Percentiles rank a stretch among this genome's conserved stretches.
Evolutionary conservation across 2,797 vertebrate species (phyloP).

Genomic region (Setipinna tenuifilis): DNA sequence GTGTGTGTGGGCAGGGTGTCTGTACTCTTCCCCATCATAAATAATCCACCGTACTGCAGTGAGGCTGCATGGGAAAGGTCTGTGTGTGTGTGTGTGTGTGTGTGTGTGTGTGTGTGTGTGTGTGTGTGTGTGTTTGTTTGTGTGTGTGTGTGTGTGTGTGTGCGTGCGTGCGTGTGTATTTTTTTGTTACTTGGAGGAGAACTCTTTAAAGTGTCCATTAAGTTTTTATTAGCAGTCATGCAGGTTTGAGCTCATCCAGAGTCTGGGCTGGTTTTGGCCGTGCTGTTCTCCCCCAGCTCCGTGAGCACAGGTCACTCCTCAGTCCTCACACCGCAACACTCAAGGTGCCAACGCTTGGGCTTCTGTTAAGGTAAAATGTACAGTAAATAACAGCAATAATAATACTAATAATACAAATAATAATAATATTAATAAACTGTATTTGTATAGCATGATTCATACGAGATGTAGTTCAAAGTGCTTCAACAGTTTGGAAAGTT

Average conservation of each 20-base stretch:
- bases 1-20: neutral
- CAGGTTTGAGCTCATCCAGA: neutral
- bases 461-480: too few relatives aligned
- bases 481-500: too few relatives aligned
- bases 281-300: neutral
- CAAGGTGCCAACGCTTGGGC: neutral
- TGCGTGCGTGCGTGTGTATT: neutral
- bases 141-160: neutral
- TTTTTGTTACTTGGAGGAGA: neutral
- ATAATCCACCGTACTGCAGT: slow-evolving; percentile 9
- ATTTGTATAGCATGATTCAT: too few relatives aligned
- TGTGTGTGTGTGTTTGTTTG: neutral
- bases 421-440: too few relatives aligned
- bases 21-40: slow-evolving; percentile 35
- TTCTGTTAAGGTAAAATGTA: neutral
- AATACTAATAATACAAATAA: too few relatives aligned
- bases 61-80: neutral
- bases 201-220: neutral
- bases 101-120: neutral
- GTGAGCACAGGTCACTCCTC: neutral
- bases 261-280: neutral
- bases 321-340: neutral
- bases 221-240: neutral
- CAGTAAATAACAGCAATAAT: neutral
- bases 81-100: too few relatives aligned